phyloP scores from a whole-genome alignment of 2,797 vertebrate species.

The Limnodromus scolopaceus region DNA sequence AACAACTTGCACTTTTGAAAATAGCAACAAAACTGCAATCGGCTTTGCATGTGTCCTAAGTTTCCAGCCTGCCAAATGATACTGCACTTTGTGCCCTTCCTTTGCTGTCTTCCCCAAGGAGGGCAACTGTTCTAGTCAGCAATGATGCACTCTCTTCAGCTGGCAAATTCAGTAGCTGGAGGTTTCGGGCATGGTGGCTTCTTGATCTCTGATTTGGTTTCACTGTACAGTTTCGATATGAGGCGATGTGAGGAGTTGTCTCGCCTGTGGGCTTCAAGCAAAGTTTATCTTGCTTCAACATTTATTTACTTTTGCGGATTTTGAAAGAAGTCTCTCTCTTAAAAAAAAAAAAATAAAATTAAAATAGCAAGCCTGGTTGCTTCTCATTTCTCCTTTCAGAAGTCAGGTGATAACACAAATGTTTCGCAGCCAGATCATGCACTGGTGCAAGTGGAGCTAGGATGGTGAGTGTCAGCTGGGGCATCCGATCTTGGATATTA shows the following conservation, averaged over 20 bases:
- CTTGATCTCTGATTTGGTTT: background rate
- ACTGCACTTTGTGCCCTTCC: background rate
- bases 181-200: background rate
- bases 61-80: slow-evolving; percentile 13
- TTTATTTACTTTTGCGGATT: background rate
- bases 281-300: background rate
- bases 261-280: background rate
- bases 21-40: slow-evolving; percentile 28
- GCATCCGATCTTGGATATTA: background rate
- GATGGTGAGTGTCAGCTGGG: background rate
- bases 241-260: background rate
- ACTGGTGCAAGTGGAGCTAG: background rate
- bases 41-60: slow-evolving; percentile 24
- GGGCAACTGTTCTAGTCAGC: background rate
- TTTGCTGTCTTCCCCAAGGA: background rate
- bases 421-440: background rate
- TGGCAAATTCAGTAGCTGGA: slow-evolving; percentile 5
- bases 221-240: background rate
- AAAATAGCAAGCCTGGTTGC: background rate
- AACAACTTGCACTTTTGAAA: slow-evolving; percentile 50
- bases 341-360: no score
- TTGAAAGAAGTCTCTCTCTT: background rate
- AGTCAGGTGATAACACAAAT: background rate
- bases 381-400: background rate
- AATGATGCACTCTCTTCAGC: background rate